A percentile compares a stretch with the other conserved stretches of the same genome.
Conservation (phyloP, 2,797 vertebrate genomes). For the Pogonophryne albipinna region DNA sequence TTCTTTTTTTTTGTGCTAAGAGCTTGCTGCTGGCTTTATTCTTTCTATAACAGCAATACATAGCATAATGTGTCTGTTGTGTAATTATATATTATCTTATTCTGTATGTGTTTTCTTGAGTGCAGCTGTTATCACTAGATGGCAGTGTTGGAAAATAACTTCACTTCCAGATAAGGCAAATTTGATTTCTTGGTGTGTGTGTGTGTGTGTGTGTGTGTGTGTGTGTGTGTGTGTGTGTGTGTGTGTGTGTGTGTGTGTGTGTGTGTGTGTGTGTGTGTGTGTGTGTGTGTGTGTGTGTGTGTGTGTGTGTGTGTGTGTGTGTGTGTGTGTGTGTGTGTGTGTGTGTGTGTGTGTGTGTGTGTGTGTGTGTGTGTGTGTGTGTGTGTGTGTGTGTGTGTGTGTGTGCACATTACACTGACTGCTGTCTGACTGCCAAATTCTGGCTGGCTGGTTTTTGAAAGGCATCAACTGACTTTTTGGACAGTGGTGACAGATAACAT, state of each 20-base stretch:
- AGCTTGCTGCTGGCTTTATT: slow-evolving; percentile 10
- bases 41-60: not conserved
- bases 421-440: slow-evolving; percentile 12
- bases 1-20: slow-evolving; percentile 8
- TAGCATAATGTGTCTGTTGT: not conserved
- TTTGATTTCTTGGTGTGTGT: not conserved
- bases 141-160: slow-evolving; percentile 55
- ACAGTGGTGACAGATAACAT: slow-evolving; percentile 46
- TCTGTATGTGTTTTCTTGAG: not conserved
- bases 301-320: not conserved
- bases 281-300: not conserved
- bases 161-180: not conserved
- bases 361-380: not conserved
- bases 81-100: not conserved
- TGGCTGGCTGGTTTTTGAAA: slow-evolving; percentile 24
- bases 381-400: too few relatives aligned
- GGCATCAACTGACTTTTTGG: slow-evolving; percentile 55
- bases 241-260: not conserved
- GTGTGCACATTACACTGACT: not conserved
- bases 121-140: slow-evolving; percentile 63
- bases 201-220: too few relatives aligned
- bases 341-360: not conserved
- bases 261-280: not conserved
- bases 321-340: not conserved
- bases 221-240: not conserved